These are phyloP conservation scores for Artibeus lituratus DNA, from an alignment of 2,797 vertebrate genomes.

Conservation along the genomic window DNA sequence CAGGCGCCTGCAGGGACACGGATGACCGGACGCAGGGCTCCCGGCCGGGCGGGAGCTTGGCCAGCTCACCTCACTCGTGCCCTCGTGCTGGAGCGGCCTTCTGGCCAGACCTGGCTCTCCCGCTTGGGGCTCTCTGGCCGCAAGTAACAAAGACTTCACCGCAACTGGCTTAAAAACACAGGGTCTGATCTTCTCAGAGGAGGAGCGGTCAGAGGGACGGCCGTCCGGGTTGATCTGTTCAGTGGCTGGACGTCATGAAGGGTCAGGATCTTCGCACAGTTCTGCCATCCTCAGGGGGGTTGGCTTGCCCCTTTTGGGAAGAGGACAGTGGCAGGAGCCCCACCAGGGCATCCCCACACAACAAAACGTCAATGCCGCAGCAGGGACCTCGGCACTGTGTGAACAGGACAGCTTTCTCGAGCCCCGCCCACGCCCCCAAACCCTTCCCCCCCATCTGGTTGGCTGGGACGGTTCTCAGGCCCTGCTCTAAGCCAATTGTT, in stretches of 20 bases:
- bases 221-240: background rate
- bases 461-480: background rate
- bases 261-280: background rate
- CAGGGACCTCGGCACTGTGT: fast-evolving
- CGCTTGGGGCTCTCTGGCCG: background rate
- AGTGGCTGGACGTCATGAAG: background rate
- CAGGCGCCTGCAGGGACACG: background rate
- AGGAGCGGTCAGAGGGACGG: background rate
- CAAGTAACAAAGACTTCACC: background rate
- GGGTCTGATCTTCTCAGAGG: background rate
- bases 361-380: background rate
- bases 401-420: background rate
- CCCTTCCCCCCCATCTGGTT: background rate
- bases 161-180: background rate
- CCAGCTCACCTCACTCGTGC: background rate
- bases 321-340: background rate
- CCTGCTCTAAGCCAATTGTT: background rate
- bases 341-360: background rate
- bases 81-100: background rate
- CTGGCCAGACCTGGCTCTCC: background rate
- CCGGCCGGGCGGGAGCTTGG: no score
- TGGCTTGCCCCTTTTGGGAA: background rate
- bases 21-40: background rate
- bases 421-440: background rate
- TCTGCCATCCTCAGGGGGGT: background rate